Percentiles rank a stretch among this genome's conserved stretches.
phyloP scores from a whole-genome alignment of 2,797 vertebrate genomes.

The Dryobates pubescens region DNA sequence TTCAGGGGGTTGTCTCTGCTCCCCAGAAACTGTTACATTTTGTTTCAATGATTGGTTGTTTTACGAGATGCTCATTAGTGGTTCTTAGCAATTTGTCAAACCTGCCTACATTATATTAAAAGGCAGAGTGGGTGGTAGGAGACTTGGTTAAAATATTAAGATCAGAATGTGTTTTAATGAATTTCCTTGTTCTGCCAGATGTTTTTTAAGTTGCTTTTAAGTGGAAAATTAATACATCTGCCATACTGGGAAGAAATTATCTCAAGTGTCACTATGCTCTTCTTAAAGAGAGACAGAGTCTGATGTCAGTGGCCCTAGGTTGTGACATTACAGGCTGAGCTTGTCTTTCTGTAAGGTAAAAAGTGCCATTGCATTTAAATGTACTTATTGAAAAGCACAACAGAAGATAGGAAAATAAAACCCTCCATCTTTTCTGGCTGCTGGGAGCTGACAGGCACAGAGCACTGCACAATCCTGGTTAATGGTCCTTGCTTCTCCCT shows the following conservation, averaged over 20 bases:
- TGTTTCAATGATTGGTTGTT: neutral
- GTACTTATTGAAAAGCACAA: neutral
- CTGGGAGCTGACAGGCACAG: neutral
- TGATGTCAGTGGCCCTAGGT: neutral
- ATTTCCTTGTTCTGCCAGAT: neutral
- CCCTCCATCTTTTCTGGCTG: neutral
- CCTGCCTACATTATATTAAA: neutral
- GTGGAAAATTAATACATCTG: neutral
- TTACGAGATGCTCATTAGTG: neutral
- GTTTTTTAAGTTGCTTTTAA: neutral
- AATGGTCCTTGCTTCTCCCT: neutral
- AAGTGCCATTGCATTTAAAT: neutral
- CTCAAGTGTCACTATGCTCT: neutral
- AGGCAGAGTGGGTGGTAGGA: neutral
- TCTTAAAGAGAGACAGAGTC: neutral
- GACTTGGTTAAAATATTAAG: neutral
- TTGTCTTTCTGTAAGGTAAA: neutral
- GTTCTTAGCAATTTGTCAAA: neutral
- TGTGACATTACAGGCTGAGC: neutral
- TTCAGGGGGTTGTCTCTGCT: accelerated
- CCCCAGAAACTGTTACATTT: neutral
- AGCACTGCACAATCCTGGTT: neutral
- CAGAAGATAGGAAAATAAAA: neutral
- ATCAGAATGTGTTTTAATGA: neutral
- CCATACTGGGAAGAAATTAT: neutral